Evolutionary conservation across 2,113 vertebrate genomes (phyloP).

Genomic region (Neodontobutis hainanensis): DNA sequence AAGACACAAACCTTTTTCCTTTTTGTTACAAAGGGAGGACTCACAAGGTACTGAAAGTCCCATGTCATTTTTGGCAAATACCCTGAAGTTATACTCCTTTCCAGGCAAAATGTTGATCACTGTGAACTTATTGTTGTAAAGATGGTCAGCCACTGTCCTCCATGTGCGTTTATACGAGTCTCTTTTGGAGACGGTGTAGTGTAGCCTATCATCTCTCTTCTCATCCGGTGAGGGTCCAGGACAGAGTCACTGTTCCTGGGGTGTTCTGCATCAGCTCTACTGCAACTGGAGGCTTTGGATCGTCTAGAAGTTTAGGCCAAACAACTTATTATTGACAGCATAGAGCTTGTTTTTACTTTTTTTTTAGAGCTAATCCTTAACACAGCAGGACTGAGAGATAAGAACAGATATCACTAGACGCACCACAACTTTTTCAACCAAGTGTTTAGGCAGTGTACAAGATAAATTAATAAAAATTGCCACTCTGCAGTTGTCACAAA

Average conservation of each 20-base stretch:
- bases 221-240: slow-evolving; percentile 88
- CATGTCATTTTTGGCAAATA: slow-evolving; percentile 87
- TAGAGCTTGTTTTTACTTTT: neutral
- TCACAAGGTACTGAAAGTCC: slow-evolving; percentile 83
- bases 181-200: slow-evolving; percentile 83
- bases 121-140: slow-evolving; percentile 89
- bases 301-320: slow-evolving; percentile 69
- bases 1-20: slow-evolving; percentile 73
- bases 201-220: slow-evolving; percentile 75
- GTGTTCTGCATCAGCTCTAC: slow-evolving; percentile 83
- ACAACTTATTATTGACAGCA: neutral
- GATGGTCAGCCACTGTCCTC: slow-evolving; percentile 77
- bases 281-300: slow-evolving; percentile 84
- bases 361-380: too few species aligned
- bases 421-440: too few species aligned
- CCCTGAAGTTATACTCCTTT: slow-evolving; percentile 86
- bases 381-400: too few species aligned
- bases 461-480: too few species aligned
- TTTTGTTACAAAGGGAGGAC: slow-evolving; percentile 80
- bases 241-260: slow-evolving; percentile 83
- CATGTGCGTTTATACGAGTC: slow-evolving; percentile 81
- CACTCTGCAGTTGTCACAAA: too few species aligned
- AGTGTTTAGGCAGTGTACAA: too few species aligned
- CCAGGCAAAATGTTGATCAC: slow-evolving; percentile 82
- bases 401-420: too few species aligned